Base-by-base conservation (phyloP, 2,888 invertebrate species). In the Spodoptera picta region DNA sequence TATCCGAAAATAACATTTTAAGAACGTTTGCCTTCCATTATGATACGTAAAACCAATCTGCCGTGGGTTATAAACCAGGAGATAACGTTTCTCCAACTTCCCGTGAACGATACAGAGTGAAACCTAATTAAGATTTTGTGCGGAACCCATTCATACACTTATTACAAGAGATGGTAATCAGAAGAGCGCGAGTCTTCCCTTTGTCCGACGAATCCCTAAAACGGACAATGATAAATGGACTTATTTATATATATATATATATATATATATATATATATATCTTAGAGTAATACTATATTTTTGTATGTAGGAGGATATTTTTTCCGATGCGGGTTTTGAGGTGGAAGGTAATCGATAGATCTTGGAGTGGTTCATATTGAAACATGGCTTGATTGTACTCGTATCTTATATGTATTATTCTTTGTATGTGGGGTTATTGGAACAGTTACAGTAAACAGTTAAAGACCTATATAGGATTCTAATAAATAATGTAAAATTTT, bases 121-220 rank as follows among this genome's bases (percentile, higher is more conserved):
- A 80, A 85, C 69, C 82, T 87, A 88, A 89, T 89, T 87, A 89
- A 87, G 86, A 86, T 87, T 79, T 80, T 71, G 78, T 57, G 69
- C 74, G 70, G 50, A 56, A 57, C 73, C 82, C 80, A 83, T 87
- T 83, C 87, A 84, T 80, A 80, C 82, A 82, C 85, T 84, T 84
- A 87, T 86, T 86, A 87, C 82, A 79, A 77, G 75, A 81, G 86
- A 89, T 88, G 83, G 82, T 87, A 86, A 90, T 89, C 90, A 86
- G 75, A 68, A 62, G 56, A 77, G 77, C 77, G 48, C 41, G 65
- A 83, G 82, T 79, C 80, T 83, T 83, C 81, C 86, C 74, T 82
- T 89, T 89, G 87, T 89, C 79, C 79, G 70, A 49, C 51, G 71
- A 74, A 76, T 75, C 77, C 81, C 78, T 77, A 79, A 81, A 83